Conservation (phyloP, 2,888 invertebrate species). For the Cheilosia variabilis region DNA sequence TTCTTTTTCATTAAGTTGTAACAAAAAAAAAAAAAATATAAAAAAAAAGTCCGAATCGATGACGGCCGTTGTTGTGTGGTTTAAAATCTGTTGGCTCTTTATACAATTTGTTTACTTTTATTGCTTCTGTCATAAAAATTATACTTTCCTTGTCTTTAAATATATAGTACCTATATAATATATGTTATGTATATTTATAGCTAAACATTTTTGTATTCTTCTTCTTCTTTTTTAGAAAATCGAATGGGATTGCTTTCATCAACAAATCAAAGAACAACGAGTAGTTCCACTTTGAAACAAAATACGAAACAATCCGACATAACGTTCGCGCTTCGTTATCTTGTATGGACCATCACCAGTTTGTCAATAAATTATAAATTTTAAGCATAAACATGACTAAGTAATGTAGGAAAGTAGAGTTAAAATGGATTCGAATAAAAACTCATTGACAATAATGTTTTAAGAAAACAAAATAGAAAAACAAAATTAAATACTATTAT, state of each 20-base stretch:
- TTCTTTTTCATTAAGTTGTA: conserved; percentile 13
- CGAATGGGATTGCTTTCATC: conserved; percentile 30
- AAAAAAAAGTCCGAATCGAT: conserved; percentile 51
- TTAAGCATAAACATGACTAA: conserved; percentile 28
- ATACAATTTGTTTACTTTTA: conserved; percentile 23
- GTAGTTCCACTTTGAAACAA: conserved; percentile 1
- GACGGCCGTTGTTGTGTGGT: conserved; percentile 61
- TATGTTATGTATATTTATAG: conserved; percentile 12
- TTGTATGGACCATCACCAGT: conserved; percentile 58
- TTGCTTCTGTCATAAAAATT: conserved; percentile 41
- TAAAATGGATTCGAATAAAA: conserved; percentile 31
- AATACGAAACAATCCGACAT: conserved; percentile 7
- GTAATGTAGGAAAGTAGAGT: conserved; percentile 34
- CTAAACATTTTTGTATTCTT: neutral
- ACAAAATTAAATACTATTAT: conserved; percentile 35
- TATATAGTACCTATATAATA: neutral
- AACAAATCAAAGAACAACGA: conserved; percentile 19
- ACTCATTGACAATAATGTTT: neutral
- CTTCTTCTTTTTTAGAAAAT: conserved; percentile 3
- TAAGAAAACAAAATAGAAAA: conserved; percentile 8
- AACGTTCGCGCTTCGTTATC: conserved; percentile 21
- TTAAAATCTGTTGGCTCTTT: conserved; percentile 29
- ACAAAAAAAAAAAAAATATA: conserved; percentile 25
- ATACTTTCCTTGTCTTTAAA: conserved; percentile 14
- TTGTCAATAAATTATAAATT: conserved; percentile 31